These are phyloP conservation scores for Petrocephalus sullivani DNA, from an alignment of 2,797 vertebrate species.

Conservation along the genomic window DNA sequence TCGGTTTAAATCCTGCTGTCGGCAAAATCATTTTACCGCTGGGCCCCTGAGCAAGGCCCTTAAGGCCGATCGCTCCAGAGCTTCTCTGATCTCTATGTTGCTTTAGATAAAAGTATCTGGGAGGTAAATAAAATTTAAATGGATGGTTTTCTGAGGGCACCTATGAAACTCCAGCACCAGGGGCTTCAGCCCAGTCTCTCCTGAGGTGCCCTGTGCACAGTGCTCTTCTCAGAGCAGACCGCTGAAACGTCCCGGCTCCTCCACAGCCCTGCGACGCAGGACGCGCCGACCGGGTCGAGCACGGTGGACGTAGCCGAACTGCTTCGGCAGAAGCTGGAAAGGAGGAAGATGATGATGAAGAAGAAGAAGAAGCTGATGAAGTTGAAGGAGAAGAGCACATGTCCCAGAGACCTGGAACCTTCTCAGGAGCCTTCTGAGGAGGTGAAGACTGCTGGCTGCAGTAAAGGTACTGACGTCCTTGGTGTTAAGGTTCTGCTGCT, in stretches of 20 bases:
- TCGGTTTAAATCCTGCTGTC: background rate
- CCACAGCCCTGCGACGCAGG: constrained; percentile 28
- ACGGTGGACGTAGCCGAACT: background rate
- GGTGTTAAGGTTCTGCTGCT: background rate
- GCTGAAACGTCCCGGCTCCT: background rate
- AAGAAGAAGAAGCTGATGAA: constrained; percentile 46
- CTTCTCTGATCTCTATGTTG: background rate
- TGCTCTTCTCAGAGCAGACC: background rate
- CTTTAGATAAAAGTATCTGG: background rate
- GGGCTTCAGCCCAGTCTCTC: background rate
- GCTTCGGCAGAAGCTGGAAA: constrained; percentile 18
- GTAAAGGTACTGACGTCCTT: constrained; percentile 43
- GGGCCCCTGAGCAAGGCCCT: background rate
- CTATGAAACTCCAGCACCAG: background rate
- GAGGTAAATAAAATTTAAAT: background rate
- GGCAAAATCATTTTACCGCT: background rate
- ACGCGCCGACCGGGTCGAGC: background rate
- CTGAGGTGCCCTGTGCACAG: background rate
- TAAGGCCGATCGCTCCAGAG: background rate
- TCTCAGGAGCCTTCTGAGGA: constrained; percentile 30
- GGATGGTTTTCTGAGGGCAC: background rate
- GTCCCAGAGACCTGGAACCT: constrained; percentile 11
- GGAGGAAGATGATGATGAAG: constrained; percentile 53
- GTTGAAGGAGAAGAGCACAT: constrained; percentile 49
- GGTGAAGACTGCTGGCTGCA: constrained; percentile 31